Conservation (phyloP, 2,113 vertebrate genomes). For the Labrus mixtus region DNA sequence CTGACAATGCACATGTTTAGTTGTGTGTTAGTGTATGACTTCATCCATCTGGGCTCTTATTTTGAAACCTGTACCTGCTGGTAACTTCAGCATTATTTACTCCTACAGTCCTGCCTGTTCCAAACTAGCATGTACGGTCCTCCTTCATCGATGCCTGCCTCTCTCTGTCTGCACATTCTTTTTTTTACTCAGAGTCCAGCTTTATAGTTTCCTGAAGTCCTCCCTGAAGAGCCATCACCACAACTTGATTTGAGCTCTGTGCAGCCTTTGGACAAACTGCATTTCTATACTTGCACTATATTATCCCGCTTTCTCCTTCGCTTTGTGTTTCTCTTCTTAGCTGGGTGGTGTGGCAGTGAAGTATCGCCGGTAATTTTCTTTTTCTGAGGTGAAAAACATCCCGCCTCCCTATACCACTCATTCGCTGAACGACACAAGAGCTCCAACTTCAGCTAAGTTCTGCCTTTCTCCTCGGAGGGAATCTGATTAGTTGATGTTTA, state of each 20-base stretch:
- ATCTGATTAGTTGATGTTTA: slow-evolving; percentile 74
- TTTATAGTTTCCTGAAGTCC: slow-evolving; percentile 25
- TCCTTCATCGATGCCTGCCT: slow-evolving; percentile 32
- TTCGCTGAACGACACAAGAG: slow-evolving; percentile 3
- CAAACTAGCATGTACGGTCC: background rate
- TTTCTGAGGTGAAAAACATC: slow-evolving; percentile 56
- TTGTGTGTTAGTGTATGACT: too few species aligned
- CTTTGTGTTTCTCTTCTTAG: background rate
- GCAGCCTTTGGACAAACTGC: slow-evolving; percentile 18
- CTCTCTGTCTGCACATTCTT: slow-evolving; percentile 35
- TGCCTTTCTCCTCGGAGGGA: slow-evolving; percentile 34
- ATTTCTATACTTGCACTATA: slow-evolving; percentile 20
- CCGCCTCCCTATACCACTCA: slow-evolving; percentile 34
- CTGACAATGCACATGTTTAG: too few species aligned
- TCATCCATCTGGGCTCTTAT: background rate
- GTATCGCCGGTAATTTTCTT: slow-evolving; percentile 63
- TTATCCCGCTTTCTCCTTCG: background rate
- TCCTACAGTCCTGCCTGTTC: slow-evolving; percentile 18
- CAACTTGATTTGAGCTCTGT: slow-evolving; percentile 32
- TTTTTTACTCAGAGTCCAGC: slow-evolving; percentile 45
- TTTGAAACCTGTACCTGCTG: background rate
- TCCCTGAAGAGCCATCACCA: slow-evolving; percentile 21
- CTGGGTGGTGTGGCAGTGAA: background rate
- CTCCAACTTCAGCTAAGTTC: slow-evolving; percentile 45
- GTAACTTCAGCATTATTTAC: too few species aligned